Percentiles rank a stretch among this genome's conserved stretches.
These are phyloP conservation scores for Sylvia atricapilla DNA, from an alignment of 2,113 vertebrate species.

Conservation along the genomic window DNA sequence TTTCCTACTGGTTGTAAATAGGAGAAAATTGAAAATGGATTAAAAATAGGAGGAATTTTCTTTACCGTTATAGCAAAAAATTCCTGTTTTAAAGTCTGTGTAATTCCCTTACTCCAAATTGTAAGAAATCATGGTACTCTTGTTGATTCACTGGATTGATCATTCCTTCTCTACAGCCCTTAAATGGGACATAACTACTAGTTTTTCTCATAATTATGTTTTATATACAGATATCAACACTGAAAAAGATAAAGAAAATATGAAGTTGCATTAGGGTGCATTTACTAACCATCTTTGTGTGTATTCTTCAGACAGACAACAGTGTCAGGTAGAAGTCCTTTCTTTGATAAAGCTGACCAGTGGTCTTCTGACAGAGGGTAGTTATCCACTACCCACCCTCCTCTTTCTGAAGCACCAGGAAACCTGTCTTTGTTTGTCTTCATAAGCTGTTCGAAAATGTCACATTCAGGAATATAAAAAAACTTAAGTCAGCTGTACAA, in stretches of 20 bases:
- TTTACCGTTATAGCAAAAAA: neutral
- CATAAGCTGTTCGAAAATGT: conserved; percentile 53
- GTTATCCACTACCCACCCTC: conserved; percentile 92
- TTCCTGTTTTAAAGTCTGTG: neutral
- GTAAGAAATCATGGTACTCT: neutral
- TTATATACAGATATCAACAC: neutral
- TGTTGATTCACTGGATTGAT: neutral
- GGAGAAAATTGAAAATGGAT: neutral
- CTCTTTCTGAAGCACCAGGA: conserved; percentile 64
- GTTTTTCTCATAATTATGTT: neutral
- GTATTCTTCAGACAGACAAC: conserved; percentile 81
- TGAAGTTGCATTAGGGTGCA: neutral
- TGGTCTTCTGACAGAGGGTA: conserved; percentile 77
- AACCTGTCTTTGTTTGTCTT: conserved; percentile 73
- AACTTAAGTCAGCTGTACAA: neutral
- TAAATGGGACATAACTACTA: neutral
- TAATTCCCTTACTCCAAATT: neutral
- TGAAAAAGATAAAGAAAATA: neutral
- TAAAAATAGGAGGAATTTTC: neutral
- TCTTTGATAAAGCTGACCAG: conserved; percentile 72
- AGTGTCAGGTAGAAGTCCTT: conserved; percentile 77
- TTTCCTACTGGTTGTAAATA: neutral
- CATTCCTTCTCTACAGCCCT: neutral
- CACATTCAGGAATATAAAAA: neutral
- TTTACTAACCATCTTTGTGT: conserved; percentile 76